Base-by-base conservation (phyloP, 2,113 vertebrate genomes). In the Alexandromys fortis region DNA sequence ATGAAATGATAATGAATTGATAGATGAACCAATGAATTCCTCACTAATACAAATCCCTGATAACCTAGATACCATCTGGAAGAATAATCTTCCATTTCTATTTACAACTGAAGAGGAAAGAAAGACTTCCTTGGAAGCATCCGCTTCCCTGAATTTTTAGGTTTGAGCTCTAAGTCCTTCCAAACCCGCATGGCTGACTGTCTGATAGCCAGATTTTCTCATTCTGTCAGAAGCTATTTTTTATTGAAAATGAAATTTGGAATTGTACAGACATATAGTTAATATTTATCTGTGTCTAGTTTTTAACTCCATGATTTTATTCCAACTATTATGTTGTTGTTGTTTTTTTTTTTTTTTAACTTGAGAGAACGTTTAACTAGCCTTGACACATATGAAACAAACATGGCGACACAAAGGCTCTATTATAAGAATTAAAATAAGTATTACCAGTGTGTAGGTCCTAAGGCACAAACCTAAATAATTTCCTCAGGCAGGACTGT, bases 221-320 rank as follows among this genome's bases (percentile, higher is more conserved):
- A 87, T 73, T 91, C 92, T 24, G 63, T 90, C 47, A 72, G 70
- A 93, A 95, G 9, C 1, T 90, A 33, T 38, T 86, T 86, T 79
- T 45, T 94, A 68, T 70, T 38, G 2, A 76, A 93, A 86, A 83
- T 35, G 0, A 73, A 90, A 86, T 58, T 42, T 30, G 16, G 3
- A 75, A 8, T 76, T 68, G 73, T 73, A 86, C 5, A 79, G 10
- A 75, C 9, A 58, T 12, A 47, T 8, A 86, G 42, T 89, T 72
- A 47, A 38, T 79, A 75, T 49, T 9, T 67, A 90, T 75, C 22
- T 96, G 81, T 91, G 91, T 49, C 30, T 61, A 42, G 11, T 85
- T 91, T 61, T 90, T 19, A 75, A 87, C 1, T 67, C 11, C 12
- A 89, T 9, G 83, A 76, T 72, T 90, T 83, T 79, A 30, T 77